A percentile compares a stretch with the other conserved stretches of the same genome.
Evolutionary conservation across 2,888 invertebrate genomes (phyloP).

Genomic region (Microplitis manilae): DNA sequence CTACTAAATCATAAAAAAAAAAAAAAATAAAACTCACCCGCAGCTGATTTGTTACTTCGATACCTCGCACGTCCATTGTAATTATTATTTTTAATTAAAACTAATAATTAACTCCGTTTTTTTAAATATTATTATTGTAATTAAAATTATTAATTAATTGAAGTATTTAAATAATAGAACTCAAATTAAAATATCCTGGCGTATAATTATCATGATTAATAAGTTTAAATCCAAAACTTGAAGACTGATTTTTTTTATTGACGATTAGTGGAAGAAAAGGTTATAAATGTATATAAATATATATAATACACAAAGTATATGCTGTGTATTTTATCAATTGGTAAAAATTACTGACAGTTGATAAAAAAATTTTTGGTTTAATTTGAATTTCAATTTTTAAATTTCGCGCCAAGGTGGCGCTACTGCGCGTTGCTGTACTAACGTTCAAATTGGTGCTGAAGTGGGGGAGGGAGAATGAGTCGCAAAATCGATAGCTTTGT

Average conservation of each 20-base stretch:
- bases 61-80: slow-evolving; percentile 84
- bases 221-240: background rate
- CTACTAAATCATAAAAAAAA: background rate
- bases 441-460: no score
- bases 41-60: slow-evolving; percentile 91
- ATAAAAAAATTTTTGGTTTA: no score
- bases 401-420: no score
- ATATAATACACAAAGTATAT: background rate
- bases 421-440: no score
- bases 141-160: background rate
- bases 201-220: no score
- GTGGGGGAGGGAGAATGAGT: no score
- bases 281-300: background rate
- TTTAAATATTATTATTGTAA: background rate
- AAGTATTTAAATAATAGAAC: background rate
- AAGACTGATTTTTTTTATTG: slow-evolving; percentile 21
- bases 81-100: background rate
- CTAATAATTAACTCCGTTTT: background rate
- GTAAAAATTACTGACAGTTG: no score
- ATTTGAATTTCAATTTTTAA: no score
- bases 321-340: no score
- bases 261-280: background rate
- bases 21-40: slow-evolving; percentile 75
- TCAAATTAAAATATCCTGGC: no score
- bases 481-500: no score